phyloP scores from a whole-genome alignment of 2,113 vertebrate genomes.

The Amblyornis subalaris region DNA sequence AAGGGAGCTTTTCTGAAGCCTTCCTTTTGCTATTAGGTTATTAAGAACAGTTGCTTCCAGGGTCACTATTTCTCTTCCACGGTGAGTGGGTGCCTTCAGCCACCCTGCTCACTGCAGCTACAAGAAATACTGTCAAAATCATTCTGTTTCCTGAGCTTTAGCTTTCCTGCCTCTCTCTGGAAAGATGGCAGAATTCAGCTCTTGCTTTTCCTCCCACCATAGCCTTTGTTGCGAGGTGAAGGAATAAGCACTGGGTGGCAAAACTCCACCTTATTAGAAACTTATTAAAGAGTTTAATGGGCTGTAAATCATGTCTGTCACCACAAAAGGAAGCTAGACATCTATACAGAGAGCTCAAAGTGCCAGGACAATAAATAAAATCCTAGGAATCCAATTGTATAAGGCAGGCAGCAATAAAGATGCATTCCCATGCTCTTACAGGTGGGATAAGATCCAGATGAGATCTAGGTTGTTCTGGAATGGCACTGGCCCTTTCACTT shows the following conservation, averaged over 20 bases:
- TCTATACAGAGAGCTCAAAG: background rate
- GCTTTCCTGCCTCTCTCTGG: background rate
- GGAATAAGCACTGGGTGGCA: background rate
- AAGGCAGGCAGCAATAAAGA: background rate
- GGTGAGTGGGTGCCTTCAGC: background rate
- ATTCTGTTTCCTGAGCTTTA: background rate
- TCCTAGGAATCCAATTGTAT: background rate
- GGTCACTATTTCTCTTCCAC: background rate
- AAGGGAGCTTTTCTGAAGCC: background rate
- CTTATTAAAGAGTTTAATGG: background rate
- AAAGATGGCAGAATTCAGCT: background rate
- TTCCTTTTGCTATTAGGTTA: background rate
- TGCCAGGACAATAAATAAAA: background rate
- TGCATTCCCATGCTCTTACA: background rate
- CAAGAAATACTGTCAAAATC: background rate
- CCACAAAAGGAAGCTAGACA: background rate
- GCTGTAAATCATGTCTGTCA: background rate
- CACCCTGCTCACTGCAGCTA: background rate
- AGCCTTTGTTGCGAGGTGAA: background rate
- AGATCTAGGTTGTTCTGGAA: background rate
- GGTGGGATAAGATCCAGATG: background rate
- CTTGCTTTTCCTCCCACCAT: background rate
- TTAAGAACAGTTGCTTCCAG: background rate
- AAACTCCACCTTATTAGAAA: background rate
- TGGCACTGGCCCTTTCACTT: background rate